A percentile compares a stretch with the other conserved stretches of the same genome.
These are phyloP conservation scores for Alaudala cheleensis DNA, from an alignment of 2,113 vertebrate genomes.

Conservation along the genomic window DNA sequence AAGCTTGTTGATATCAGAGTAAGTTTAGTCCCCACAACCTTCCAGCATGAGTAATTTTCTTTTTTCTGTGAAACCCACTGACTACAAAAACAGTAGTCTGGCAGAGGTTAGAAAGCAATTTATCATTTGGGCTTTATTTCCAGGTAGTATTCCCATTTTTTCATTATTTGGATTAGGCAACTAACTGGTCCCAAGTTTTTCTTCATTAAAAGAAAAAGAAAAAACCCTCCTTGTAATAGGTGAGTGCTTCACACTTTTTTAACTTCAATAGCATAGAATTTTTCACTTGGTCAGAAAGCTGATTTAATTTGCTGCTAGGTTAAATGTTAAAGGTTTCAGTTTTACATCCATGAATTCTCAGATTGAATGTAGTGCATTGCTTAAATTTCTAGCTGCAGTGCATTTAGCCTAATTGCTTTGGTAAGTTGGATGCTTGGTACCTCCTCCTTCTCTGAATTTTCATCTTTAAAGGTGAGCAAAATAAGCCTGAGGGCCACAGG, in stretches of 20 bases:
- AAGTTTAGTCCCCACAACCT: neutral
- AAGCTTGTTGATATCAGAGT: neutral
- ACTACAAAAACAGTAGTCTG: neutral
- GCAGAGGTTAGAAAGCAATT: neutral
- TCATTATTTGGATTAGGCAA: neutral
- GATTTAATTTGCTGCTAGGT: constrained; percentile 50
- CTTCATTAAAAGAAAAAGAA: neutral
- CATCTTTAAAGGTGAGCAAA: constrained; percentile 17
- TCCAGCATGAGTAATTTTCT: neutral
- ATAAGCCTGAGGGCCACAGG: constrained; percentile 61
- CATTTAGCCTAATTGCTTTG: constrained; percentile 60
- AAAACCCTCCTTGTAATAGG: neutral
- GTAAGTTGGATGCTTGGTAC: constrained; percentile 43
- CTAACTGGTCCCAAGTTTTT: neutral
- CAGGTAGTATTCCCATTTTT: neutral
- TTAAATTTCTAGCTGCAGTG: constrained; percentile 55
- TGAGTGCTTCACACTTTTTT: neutral
- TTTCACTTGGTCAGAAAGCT: constrained; percentile 36
- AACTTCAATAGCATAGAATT: constrained; percentile 44
- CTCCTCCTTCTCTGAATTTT: constrained; percentile 60
- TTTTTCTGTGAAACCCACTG: neutral
- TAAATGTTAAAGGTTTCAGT: constrained; percentile 62
- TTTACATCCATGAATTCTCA: constrained; percentile 49
- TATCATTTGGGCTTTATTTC: neutral
- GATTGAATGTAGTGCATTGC: constrained; percentile 52